These are phyloP conservation scores for Orchesellides sinensis DNA, from an alignment of 2,888 invertebrate genomes.

Conservation along the genomic window DNA sequence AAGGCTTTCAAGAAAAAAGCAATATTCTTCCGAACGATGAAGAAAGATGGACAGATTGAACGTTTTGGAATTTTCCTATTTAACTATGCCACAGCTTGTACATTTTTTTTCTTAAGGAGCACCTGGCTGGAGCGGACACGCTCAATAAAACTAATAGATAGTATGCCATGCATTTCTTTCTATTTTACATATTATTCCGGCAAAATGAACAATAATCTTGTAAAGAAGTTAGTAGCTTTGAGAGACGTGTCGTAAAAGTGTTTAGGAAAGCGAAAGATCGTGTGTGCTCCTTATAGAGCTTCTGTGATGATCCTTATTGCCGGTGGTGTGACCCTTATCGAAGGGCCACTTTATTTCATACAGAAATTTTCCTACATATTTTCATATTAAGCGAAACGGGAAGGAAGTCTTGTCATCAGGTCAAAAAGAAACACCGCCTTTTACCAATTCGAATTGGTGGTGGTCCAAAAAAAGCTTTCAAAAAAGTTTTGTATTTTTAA, in stretches of 20 bases:
- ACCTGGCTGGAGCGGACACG: constrained; percentile 16
- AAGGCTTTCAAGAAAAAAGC: constrained; percentile 26
- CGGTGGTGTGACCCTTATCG: constrained; percentile 31
- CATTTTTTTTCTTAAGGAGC: not conserved
- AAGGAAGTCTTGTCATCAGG: not conserved
- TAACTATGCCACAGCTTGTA: constrained; percentile 13
- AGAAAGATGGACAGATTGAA: constrained; percentile 52
- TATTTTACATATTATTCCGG: constrained; percentile 16
- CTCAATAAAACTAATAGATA: not conserved
- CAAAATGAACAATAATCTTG: constrained; percentile 16
- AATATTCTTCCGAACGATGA: not conserved
- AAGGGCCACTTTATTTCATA: not conserved
- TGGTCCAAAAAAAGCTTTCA: not conserved
- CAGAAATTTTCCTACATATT: not conserved
- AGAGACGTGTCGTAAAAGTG: constrained; percentile 57
- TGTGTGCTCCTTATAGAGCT: not conserved
- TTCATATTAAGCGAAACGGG: not conserved
- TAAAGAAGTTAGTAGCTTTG: constrained; percentile 35
- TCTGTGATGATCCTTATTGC: constrained; percentile 1
- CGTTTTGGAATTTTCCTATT: constrained; percentile 47
- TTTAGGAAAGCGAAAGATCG: constrained; percentile 25
- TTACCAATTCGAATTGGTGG: not conserved
- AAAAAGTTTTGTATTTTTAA: not conserved
- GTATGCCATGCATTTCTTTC: not conserved
- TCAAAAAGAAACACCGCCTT: not conserved